Evolutionary conservation across 2,113 vertebrate genomes (phyloP).

Genomic region (Ictalurus punctatus): DNA sequence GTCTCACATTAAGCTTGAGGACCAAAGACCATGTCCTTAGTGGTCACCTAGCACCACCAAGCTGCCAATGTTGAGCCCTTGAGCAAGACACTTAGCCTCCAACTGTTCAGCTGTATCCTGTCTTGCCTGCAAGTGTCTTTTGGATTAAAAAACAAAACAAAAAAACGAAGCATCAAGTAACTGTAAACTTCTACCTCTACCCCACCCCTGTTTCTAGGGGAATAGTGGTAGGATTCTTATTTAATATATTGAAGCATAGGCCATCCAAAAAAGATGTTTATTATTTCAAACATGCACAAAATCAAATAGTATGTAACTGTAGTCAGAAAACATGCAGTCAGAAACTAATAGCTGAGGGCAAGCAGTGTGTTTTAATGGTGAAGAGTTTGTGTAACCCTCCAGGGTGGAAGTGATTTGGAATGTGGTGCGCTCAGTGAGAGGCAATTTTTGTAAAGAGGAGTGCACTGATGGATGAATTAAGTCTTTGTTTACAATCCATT

Average conservation of each 20-base stretch:
- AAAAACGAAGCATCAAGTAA: not conserved
- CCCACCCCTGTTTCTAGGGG: not conserved
- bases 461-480: conserved; percentile 5
- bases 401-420: too few species aligned
- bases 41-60: not conserved
- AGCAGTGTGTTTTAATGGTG: not conserved
- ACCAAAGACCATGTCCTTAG: not conserved
- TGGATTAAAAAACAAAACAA: not conserved
- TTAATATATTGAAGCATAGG: not conserved
- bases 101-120: not conserved
- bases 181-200: not conserved
- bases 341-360: not conserved
- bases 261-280: not conserved
- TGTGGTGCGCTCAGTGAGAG: not conserved
- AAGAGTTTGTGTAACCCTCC: not conserved
- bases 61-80: not conserved
- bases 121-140: not conserved
- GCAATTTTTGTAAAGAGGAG: not conserved
- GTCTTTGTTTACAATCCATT: not conserved
- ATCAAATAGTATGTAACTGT: not conserved
- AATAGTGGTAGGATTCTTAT: not conserved
- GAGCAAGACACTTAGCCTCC: not conserved
- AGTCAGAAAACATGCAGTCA: not conserved
- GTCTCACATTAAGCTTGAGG: not conserved
- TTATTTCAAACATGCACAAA: not conserved